Base-by-base conservation (phyloP, 2,797 vertebrate genomes). In the Manis pentadactyla region DNA sequence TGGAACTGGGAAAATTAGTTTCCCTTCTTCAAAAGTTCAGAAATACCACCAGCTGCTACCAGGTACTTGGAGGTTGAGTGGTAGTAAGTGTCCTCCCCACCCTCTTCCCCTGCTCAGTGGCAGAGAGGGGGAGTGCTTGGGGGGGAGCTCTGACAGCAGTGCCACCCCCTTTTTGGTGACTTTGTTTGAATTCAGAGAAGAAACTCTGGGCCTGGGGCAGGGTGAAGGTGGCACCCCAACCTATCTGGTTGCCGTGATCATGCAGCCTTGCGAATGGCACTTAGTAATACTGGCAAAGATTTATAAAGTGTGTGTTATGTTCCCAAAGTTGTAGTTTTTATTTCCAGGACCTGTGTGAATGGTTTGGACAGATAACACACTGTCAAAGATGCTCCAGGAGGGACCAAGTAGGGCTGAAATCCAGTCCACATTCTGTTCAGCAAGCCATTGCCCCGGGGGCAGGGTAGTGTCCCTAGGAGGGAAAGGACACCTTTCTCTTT, bases 1-100 rank as follows among this genome's bases (percentile, higher is more conserved):
- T 96, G 98, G 3, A 96, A 92, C 91, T 94, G 94, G 96, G 97
- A 97, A 97, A 92, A 96, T 96, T 27, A 73, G 42, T 92, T 94
- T 98, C 82, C 83, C 93, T 97, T 97, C 97, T 96, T 88, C 19
- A 74, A 77, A 63, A 71, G 87, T 86, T 96, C 15, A 0, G 96
- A 93, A 97, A 96, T 29, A 95, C 97, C 87, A 79, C 96, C 95
- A 90, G 98, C 97, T 87, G 77, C 49, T 46, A 25, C 96, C 96
- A 98, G 97, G 97, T 97, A 96, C 51, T 37, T 10, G 64, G 88
- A 93, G 78, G 93, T 93, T 92, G 53, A 9, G 19, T 12, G 42
- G 29, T 68, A 78, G 39, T 64, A 13, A n/a, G n/a, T 63, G 46
- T 2, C 9, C 51, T 49, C 59, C 23, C 66, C 15, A 7, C 1